phyloP scores from a whole-genome alignment of 2,888 invertebrate species.

The Philonicus albiceps region DNA sequence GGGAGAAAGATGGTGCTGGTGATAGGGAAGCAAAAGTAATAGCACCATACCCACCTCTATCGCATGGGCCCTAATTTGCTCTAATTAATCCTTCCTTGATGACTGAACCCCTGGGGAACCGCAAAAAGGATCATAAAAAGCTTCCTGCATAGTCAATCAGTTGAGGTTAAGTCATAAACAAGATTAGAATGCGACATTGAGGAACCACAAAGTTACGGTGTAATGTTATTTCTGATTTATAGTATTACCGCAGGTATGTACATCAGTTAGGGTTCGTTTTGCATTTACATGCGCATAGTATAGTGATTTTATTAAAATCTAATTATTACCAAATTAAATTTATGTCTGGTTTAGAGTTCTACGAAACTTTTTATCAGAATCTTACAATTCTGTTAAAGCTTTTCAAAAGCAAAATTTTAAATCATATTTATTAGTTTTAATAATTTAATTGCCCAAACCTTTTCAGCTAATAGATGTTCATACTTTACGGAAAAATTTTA shows the following conservation, averaged over 20 bases:
- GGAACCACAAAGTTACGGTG: not conserved
- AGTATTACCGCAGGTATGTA: not conserved
- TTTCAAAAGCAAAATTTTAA: too few species aligned
- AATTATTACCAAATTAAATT: too few species aligned
- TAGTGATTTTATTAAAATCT: too few species aligned
- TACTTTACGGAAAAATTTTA: too few species aligned
- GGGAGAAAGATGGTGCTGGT: not conserved
- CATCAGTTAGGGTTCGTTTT: too few species aligned
- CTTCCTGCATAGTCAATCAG: constrained; percentile 10
- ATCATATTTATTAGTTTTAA: too few species aligned
- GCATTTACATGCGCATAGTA: too few species aligned
- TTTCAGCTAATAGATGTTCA: too few species aligned
- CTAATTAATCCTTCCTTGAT: constrained; percentile 4
- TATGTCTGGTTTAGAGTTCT: too few species aligned
- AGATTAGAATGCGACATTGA: not conserved
- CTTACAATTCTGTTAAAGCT: too few species aligned
- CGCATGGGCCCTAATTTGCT: not conserved
- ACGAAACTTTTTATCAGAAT: too few species aligned
- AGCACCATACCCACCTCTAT: not conserved
- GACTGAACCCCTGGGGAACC: not conserved
- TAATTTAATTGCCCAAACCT: too few species aligned
- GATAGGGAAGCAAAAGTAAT: not conserved
- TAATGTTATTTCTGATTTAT: not conserved
- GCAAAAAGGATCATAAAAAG: not conserved
- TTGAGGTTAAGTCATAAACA: not conserved